Conservation (phyloP, 2,113 vertebrate species). For the Probosciger aterrimus region DNA sequence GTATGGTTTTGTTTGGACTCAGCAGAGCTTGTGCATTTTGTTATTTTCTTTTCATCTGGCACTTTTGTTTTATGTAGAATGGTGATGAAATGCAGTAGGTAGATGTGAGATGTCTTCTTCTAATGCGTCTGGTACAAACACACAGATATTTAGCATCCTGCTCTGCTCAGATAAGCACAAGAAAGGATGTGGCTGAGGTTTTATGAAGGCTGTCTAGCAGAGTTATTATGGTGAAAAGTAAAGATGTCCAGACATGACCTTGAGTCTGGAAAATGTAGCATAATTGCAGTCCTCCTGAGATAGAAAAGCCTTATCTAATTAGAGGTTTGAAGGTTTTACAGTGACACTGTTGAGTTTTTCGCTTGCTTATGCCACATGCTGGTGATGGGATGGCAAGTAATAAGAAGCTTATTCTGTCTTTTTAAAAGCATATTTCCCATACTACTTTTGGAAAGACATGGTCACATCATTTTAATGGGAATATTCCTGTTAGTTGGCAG, state of each 20-base stretch:
- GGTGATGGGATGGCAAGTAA: neutral
- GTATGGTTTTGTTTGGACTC: neutral
- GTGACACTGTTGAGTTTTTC: neutral
- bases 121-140: neutral
- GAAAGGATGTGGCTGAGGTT: neutral
- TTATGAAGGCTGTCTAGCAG: neutral
- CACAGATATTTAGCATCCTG: neutral
- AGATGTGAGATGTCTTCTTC: neutral
- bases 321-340: conserved; percentile 19
- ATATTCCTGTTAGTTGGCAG: neutral
- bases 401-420: neutral
- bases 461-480: neutral
- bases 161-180: neutral
- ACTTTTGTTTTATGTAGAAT: neutral
- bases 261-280: conserved; percentile 28
- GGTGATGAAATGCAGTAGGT: neutral
- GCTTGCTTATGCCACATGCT: neutral
- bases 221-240: neutral
- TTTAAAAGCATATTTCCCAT: neutral
- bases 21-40: neutral
- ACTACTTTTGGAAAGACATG: neutral
- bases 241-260: conserved; percentile 13
- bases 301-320: neutral
- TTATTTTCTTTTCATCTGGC: neutral
- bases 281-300: conserved; percentile 2